Conservation (phyloP, 1,140 invertebrate species). For the Hirudo medicinalis region DNA sequence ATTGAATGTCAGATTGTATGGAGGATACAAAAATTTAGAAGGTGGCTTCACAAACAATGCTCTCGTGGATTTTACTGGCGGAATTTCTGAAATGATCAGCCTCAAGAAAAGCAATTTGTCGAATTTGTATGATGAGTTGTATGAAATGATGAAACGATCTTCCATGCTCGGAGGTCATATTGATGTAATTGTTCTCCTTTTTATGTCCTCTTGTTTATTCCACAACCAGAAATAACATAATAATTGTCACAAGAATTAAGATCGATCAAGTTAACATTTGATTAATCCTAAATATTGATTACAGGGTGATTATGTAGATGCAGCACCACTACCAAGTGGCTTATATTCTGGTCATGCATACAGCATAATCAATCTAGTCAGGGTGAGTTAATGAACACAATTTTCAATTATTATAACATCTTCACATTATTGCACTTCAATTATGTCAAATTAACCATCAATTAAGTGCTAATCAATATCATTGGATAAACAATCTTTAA, state of each 20-base stretch:
- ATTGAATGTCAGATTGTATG: conserved; percentile 41
- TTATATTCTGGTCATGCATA: conserved; percentile 39
- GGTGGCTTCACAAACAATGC: conserved; percentile 50
- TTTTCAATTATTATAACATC: too few relatives aligned
- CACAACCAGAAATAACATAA: too few relatives aligned
- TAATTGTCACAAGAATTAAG: too few relatives aligned
- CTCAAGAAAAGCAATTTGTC: conserved; percentile 31
- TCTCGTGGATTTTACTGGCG: conserved; percentile 50
- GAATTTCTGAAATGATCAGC: conserved; percentile 46
- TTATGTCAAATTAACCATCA: conserved; percentile 2
- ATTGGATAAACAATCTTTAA: background rate
- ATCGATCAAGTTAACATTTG: too few relatives aligned
- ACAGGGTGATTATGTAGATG: background rate
- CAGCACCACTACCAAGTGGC: conserved; percentile 26
- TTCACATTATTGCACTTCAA: background rate
- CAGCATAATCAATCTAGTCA: conserved; percentile 34
- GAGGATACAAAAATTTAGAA: conserved; percentile 47
- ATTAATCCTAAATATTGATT: conserved; percentile 16
- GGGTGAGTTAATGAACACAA: conserved; percentile 24
- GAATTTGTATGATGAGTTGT: conserved; percentile 41
- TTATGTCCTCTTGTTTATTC: too few relatives aligned
- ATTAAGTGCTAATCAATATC: background rate
- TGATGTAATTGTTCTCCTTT: conserved; percentile 28
- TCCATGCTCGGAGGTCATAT: conserved; percentile 44
- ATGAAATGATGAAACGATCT: conserved; percentile 40